Evolutionary conservation across 2,888 invertebrate genomes (phyloP).

Genomic region (Nezara viridula): DNA sequence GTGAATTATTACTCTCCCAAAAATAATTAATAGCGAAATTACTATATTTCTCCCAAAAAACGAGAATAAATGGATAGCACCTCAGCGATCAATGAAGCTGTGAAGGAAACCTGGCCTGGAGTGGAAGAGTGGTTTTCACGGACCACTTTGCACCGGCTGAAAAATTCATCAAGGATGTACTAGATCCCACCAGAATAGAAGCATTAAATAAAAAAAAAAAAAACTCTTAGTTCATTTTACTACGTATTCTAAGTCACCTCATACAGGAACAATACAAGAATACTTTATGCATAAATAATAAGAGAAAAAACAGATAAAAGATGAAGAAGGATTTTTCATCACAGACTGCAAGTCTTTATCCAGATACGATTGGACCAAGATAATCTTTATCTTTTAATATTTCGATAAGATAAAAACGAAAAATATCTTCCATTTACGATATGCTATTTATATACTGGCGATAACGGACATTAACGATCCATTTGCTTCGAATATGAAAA

Average conservation of each 20-base stretch:
- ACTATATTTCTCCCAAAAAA: neutral
- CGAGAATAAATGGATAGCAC: neutral
- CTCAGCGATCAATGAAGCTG: neutral
- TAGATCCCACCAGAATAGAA: neutral
- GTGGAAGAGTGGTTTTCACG: constrained; percentile 3
- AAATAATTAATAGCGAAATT: too few species aligned
- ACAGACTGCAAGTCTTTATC: neutral
- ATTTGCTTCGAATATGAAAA: too few species aligned
- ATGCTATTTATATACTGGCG: neutral
- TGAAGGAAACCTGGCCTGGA: neutral
- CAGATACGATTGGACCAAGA: neutral
- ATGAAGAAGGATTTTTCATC: neutral
- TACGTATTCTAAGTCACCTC: neutral
- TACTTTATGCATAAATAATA: too few species aligned
- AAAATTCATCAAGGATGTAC: neutral
- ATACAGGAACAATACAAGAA: too few species aligned
- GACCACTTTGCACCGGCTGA: neutral
- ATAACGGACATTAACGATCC: neutral
- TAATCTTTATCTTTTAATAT: neutral
- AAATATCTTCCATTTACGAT: neutral
- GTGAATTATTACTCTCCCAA: too few species aligned
- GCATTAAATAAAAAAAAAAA: neutral
- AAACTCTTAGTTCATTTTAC: neutral
- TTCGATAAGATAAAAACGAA: neutral
- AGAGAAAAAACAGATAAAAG: too few species aligned